Evolutionary conservation across 2,113 vertebrate species (phyloP).

Genomic region (Rhea pennata): DNA sequence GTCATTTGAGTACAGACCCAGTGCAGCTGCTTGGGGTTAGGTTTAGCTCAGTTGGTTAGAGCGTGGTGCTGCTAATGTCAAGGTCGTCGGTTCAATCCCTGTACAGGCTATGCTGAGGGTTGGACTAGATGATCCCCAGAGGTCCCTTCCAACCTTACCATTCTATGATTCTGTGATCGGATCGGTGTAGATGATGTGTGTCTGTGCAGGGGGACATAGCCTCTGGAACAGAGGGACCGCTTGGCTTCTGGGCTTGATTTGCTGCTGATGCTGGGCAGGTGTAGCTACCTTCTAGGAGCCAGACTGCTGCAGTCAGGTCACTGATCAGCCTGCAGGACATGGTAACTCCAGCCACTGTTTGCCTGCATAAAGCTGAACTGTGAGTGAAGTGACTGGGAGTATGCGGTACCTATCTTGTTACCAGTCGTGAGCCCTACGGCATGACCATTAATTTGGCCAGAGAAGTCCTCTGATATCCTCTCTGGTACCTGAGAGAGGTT

Average conservation of each 20-base stretch:
- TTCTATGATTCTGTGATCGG: fast-evolving
- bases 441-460: background rate
- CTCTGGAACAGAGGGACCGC: background rate
- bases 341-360: background rate
- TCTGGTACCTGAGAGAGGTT: background rate
- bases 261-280: background rate
- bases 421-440: background rate
- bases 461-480: background rate
- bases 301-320: background rate
- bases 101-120: too few relatives aligned
- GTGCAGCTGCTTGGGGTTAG: background rate
- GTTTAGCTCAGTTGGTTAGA: too few relatives aligned
- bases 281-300: background rate
- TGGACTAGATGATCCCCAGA: too few relatives aligned
- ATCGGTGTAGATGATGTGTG: background rate
- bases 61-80: too few relatives aligned
- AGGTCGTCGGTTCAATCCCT: too few relatives aligned
- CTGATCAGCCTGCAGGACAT: background rate
- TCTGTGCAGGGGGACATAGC: background rate
- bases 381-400: background rate
- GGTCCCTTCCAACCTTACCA: too few relatives aligned
- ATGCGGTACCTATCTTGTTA: background rate
- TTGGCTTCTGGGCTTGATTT: background rate
- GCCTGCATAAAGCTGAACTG: background rate
- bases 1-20: background rate